A percentile compares a stretch with the other conserved stretches of the same genome.
These are phyloP conservation scores for Montipora cactus DNA, from an alignment of 64 coral and sea anemone genomes.

Conservation along the genomic window DNA sequence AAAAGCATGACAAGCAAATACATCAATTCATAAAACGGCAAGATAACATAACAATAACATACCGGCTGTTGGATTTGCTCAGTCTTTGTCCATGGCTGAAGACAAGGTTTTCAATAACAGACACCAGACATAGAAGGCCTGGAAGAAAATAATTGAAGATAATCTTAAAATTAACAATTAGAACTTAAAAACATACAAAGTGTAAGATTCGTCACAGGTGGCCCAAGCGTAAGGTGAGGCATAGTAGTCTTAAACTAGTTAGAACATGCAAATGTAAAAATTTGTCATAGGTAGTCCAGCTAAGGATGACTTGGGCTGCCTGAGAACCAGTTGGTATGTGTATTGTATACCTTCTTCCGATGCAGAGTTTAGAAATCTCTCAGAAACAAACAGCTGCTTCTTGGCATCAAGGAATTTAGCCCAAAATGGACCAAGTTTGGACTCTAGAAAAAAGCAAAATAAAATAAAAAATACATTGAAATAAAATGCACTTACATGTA, in stretches of 20 bases:
- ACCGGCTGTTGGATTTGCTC: conserved; percentile 64
- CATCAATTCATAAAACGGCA: background rate
- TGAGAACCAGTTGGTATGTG: background rate
- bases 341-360: conserved; percentile 72
- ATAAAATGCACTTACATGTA: background rate
- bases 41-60: background rate
- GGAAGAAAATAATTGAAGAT: background rate
- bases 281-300: too few relatives aligned
- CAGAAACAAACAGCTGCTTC: conserved; percentile 91
- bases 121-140: conserved; percentile 34
- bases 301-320: too few relatives aligned
- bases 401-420: conserved; percentile 81
- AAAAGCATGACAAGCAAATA: background rate
- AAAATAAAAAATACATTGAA: background rate
- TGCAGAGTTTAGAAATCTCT: conserved; percentile 80
- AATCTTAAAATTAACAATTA: background rate
- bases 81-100: conserved; percentile 56
- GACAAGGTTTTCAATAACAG: conserved; percentile 35
- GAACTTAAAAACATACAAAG: too few relatives aligned
- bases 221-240: too few relatives aligned
- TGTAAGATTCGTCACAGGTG: too few relatives aligned
- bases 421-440: conserved; percentile 93
- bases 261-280: too few relatives aligned
- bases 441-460: conserved; percentile 63
- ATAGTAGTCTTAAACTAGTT: too few relatives aligned